Conservation (phyloP, 2,797 vertebrate genomes). For the Mormyrus hasselquistii region DNA sequence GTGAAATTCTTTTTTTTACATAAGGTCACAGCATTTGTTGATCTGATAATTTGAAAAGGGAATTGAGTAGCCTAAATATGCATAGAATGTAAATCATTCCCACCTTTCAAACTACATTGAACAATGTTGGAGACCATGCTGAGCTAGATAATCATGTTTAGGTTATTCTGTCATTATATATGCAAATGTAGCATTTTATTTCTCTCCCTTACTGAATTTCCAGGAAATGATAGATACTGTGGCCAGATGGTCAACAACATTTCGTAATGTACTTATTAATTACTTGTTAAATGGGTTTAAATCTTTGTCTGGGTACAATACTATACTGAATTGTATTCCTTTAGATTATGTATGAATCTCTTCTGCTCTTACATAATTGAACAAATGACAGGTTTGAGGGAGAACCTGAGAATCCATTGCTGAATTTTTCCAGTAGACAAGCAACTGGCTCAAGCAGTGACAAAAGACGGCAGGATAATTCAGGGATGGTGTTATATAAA, state of each 20-base stretch:
- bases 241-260: not conserved
- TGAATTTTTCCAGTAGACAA: conserved; percentile 7
- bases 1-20: not conserved
- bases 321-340: not conserved
- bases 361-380: conserved; percentile 7
- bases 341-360: conserved; percentile 6
- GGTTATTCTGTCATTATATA: not conserved
- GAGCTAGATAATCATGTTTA: not conserved
- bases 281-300: not conserved
- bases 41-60: not conserved
- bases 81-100: not conserved
- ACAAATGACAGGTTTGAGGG: not conserved
- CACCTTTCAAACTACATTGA: too few relatives aligned
- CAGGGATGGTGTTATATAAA: not conserved
- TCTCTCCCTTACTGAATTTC: not conserved
- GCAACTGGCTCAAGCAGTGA: not conserved
- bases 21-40: not conserved
- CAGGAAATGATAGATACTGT: not conserved
- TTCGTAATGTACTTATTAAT: not conserved
- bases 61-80: not conserved
- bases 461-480: not conserved
- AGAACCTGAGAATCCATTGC: not conserved
- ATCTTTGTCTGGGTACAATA: not conserved
- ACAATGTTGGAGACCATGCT: not conserved
- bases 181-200: not conserved